Conservation (phyloP, 1,140 invertebrate genomes). For the Centruroides sculpturatus region DNA sequence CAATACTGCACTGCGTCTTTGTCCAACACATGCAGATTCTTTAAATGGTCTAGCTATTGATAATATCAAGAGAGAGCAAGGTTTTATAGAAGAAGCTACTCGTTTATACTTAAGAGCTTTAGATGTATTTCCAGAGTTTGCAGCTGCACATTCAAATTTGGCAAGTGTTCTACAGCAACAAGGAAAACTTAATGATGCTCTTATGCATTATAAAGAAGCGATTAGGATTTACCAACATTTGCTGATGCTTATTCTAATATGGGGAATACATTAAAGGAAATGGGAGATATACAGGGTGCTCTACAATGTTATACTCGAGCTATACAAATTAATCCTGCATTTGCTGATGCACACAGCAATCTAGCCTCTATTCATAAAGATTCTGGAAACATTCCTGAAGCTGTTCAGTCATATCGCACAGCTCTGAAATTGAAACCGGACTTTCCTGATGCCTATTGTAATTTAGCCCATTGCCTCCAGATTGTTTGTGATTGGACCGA, state of each 20-base stretch:
- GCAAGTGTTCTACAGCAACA: slow-evolving; percentile 97
- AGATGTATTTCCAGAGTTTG: slow-evolving; percentile 95
- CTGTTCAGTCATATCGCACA: slow-evolving; percentile 88
- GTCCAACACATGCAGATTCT: slow-evolving; percentile 96
- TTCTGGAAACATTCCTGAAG: slow-evolving; percentile 95
- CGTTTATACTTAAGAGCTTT: slow-evolving; percentile 69
- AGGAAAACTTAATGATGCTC: slow-evolving; percentile 84
- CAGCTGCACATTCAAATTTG: slow-evolving; percentile 96
- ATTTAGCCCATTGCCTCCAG: slow-evolving; percentile 95
- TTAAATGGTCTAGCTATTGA: slow-evolving; percentile 96
- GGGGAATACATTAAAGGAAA: slow-evolving; percentile 98
- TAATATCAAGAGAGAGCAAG: slow-evolving; percentile 61
- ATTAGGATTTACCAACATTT: slow-evolving; percentile 88
- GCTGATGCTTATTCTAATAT: slow-evolving; percentile 97
- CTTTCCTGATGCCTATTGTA: slow-evolving; percentile 99
- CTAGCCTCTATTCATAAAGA: slow-evolving; percentile 98
- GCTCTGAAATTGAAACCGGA: slow-evolving; percentile 95
- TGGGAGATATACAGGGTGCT: slow-evolving; percentile 92
- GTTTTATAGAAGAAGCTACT: slow-evolving; percentile 93
- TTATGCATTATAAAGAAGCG: slow-evolving; percentile 97
- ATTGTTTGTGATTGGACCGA: slow-evolving; percentile 99
- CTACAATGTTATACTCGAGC: slow-evolving; percentile 93
- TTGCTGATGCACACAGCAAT: slow-evolving; percentile 97
- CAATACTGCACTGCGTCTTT: slow-evolving; percentile 88
- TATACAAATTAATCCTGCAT: slow-evolving; percentile 95